Base-by-base conservation (phyloP, 2,113 vertebrate species). In the Aptenodytes forsteri region DNA sequence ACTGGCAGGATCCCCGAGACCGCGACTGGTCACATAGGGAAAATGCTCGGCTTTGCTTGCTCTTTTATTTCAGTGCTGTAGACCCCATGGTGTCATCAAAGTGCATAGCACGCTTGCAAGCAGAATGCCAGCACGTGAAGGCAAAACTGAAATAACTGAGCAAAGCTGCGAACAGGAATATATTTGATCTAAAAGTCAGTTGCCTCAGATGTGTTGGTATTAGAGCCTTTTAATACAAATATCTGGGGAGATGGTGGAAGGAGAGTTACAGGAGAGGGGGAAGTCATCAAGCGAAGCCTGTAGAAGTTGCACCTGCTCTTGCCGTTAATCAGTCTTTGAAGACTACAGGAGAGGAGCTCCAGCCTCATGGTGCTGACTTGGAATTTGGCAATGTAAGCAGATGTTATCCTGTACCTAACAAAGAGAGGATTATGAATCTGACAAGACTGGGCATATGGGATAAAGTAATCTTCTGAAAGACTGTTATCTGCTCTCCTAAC, bases 361-460 rank as follows among this genome's bases (percentile, higher is more conserved):
- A 69, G 30, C 25, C 52, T 89, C 16, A 3, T 16, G 29, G 54
- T 0, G 4, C 67, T 85, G 67, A 16, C 52, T 36, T 77, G 38
- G 89, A 96, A 64, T 56, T 80, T 67, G 94, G 82, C 62, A 87
- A 20, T 22, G 44, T 18, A 49, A 79, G 62, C 83, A 92, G 72
- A 36, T 64, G 46, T 83, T 87, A 61, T 44, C 85, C 32, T 64
- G 65, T 42, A 55, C 29, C 79, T 65, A 58, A 89, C 84, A 77
- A 64, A 85, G 83, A 69, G 50, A 71, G 55, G 62, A 78, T 87
- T 91, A 79, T 58, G 17, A 52, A 50, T 59, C 56, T 76, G 46
- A 89, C 58, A 52, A 56, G 46, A 13, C 30, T 56, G 36, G 54
- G 65, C n/a, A 52, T 69, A 84, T 23, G 78, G 94, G 25, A 40